Conservation (phyloP, 2,113 vertebrate genomes). For the Corythaixoides concolor region DNA sequence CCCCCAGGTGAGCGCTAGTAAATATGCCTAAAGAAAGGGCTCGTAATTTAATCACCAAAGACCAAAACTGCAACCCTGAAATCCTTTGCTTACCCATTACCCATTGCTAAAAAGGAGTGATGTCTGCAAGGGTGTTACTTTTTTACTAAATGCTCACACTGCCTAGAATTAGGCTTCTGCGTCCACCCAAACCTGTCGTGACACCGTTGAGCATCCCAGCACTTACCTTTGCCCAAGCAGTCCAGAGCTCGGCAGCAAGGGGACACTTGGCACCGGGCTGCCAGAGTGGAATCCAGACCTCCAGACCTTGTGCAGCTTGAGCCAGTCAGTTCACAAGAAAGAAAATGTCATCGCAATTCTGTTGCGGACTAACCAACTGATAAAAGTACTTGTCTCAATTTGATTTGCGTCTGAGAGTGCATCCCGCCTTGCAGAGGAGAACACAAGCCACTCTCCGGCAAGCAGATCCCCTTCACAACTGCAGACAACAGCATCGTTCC, state of each 20-base stretch:
- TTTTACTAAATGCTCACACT: neutral
- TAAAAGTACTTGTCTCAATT: neutral
- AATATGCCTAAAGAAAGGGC: neutral
- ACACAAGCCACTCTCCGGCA: neutral
- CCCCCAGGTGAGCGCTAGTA: neutral
- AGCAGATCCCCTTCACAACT: neutral
- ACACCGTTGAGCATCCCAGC: neutral
- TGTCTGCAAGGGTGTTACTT: neutral
- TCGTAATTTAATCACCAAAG: neutral
- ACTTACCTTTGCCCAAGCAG: fast-evolving
- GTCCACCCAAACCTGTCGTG: neutral
- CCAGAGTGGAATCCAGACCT: neutral
- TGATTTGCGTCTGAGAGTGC: neutral
- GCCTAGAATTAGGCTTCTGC: neutral
- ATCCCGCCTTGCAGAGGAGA: neutral
- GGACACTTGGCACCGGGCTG: neutral
- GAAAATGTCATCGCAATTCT: neutral
- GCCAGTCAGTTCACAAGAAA: neutral
- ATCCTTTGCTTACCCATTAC: neutral
- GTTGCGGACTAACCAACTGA: neutral
- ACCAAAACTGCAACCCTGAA: neutral
- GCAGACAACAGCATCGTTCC: neutral
- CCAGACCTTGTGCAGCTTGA: neutral
- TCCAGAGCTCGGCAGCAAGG: neutral
- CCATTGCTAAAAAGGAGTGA: neutral